These are phyloP conservation scores for Aporrectodea caliginosa DNA, from an alignment of 1,140 invertebrate genomes.

Conservation along the genomic window DNA sequence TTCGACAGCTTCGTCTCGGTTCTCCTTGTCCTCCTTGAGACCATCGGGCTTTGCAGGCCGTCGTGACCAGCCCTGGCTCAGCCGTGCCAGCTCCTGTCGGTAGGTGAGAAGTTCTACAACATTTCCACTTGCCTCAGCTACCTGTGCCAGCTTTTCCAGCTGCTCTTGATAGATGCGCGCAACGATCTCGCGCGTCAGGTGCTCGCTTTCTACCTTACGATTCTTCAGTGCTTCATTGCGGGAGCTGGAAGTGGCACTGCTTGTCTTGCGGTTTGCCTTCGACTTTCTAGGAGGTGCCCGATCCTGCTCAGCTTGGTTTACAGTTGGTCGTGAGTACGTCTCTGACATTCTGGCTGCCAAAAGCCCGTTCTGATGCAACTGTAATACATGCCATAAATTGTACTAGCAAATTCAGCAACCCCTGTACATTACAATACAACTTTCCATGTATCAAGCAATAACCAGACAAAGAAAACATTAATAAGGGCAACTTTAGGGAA, in stretches of 20 bases:
- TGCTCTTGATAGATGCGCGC: slow-evolving; percentile 95
- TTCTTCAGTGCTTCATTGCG: slow-evolving; percentile 63
- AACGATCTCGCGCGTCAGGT: slow-evolving; percentile 95
- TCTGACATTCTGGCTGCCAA: too few species aligned
- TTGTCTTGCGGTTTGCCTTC: neutral
- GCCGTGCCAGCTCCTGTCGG: slow-evolving; percentile 80
- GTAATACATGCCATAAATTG: too few species aligned
- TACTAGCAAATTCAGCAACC: too few species aligned
- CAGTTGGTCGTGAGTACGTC: too few species aligned
- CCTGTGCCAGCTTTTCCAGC: slow-evolving; percentile 74
- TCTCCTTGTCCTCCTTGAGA: slow-evolving; percentile 40
- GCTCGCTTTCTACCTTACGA: slow-evolving; percentile 70
- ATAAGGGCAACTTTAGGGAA: too few species aligned
- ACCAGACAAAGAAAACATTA: too few species aligned
- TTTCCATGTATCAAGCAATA: too few species aligned
- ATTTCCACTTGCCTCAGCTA: slow-evolving; percentile 66
- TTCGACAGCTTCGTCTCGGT: neutral
- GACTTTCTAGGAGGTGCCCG: too few species aligned
- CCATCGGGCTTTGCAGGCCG: slow-evolving; percentile 26
- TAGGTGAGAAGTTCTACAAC: slow-evolving; percentile 76
- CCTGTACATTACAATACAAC: too few species aligned
- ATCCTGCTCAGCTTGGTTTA: too few species aligned
- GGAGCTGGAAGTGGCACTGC: neutral
- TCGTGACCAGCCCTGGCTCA: slow-evolving; percentile 49
- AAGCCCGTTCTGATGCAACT: too few species aligned